A percentile compares a stretch with the other conserved stretches of the same genome.
phyloP scores from a whole-genome alignment of 2,113 vertebrate genomes.

The Dipodomys stephensi region DNA sequence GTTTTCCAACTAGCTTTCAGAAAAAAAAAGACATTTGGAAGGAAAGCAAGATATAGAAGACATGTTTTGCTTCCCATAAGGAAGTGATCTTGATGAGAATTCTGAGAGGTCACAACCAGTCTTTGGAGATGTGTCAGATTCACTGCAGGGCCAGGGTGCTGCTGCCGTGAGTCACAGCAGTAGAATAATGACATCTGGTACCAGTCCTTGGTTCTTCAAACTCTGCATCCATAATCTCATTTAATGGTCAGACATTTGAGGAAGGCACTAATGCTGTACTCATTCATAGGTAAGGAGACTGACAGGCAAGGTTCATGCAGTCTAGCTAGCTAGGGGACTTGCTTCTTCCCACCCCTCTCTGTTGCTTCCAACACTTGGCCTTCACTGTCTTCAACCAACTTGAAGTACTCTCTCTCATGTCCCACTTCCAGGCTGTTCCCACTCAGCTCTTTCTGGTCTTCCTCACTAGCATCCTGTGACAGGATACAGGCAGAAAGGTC shows the following conservation, averaged over 20 bases:
- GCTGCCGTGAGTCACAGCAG: neutral
- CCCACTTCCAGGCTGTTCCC: neutral
- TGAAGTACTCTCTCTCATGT: neutral
- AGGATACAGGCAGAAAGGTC: neutral
- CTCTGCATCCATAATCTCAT: neutral
- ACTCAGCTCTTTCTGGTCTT: neutral
- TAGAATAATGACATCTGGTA: neutral
- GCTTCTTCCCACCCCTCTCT: neutral
- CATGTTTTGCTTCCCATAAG: neutral
- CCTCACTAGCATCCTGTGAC: neutral
- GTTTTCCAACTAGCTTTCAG: constrained; percentile 13
- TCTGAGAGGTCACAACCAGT: neutral
- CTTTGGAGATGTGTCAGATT: neutral
- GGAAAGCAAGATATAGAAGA: neutral
- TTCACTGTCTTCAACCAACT: neutral
- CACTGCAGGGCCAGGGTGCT: neutral
- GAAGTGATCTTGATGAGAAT: neutral
- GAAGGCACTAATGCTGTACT: neutral
- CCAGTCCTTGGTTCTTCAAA: neutral
- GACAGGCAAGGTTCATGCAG: neutral
- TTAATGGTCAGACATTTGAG: neutral
- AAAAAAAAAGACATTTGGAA: constrained; percentile 43
- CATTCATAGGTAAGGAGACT: neutral
- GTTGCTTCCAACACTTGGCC: neutral
- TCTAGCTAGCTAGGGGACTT: neutral